phyloP scores from a whole-genome alignment of 2,113 vertebrate species.

The Charadrius vociferus region DNA sequence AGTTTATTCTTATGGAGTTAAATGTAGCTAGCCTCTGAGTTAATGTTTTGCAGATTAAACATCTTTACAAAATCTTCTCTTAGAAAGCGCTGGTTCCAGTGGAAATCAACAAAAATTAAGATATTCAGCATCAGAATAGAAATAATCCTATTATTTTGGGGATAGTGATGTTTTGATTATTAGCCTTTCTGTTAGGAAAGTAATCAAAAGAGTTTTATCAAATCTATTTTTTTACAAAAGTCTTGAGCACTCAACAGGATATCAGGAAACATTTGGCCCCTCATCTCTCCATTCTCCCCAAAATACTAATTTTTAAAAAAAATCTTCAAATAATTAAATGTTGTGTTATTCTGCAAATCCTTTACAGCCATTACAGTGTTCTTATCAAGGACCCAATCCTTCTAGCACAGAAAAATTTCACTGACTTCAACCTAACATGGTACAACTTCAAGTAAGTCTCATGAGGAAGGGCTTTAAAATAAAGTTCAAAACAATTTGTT shows the following conservation, averaged over 20 bases:
- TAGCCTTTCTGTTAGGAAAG: not conserved
- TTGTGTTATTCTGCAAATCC: not conserved
- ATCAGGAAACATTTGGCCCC: not conserved
- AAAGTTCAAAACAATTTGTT: not conserved
- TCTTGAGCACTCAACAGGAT: not conserved
- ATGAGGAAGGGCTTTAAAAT: not conserved
- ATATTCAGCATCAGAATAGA: not conserved
- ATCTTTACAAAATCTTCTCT: not conserved
- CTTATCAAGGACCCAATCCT: not conserved
- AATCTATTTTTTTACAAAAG: not conserved
- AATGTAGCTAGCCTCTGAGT: not conserved
- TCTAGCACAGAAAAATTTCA: not conserved
- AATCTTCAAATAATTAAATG: not conserved
- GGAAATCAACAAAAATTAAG: not conserved
- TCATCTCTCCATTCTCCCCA: not conserved
- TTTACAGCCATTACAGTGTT: not conserved
- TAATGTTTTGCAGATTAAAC: not conserved
- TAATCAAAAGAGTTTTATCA: not conserved
- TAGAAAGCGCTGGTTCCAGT: not conserved
- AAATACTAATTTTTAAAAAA: not conserved
- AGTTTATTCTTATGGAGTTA: slow-evolving; percentile 26
- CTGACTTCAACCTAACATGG: not conserved
- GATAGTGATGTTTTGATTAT: not conserved
- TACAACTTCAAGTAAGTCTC: not conserved
- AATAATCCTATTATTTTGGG: not conserved